phyloP scores from a whole-genome alignment of 2,888 invertebrate genomes.

The Archips xylosteana region DNA sequence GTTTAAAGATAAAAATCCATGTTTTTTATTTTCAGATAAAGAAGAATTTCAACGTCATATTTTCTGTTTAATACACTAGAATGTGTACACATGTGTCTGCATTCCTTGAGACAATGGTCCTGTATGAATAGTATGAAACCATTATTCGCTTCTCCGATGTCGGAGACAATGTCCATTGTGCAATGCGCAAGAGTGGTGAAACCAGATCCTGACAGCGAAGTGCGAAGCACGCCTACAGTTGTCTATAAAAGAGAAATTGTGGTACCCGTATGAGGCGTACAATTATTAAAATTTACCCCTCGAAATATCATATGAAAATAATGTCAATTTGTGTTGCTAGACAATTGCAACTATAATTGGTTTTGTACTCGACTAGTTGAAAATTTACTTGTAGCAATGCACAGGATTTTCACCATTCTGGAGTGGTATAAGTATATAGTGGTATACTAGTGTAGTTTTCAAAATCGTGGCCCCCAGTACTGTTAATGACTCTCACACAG shows the following conservation, averaged over 20 bases:
- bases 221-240: slow-evolving; percentile 44
- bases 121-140: slow-evolving; percentile 61
- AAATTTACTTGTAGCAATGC: no score
- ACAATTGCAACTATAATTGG: no score
- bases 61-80: slow-evolving; percentile 26
- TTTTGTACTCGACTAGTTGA: no score
- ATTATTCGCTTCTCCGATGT: slow-evolving; percentile 67
- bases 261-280: background rate
- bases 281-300: background rate
- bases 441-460: no score
- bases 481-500: no score
- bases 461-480: no score
- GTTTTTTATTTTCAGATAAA: background rate
- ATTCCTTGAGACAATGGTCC: slow-evolving; percentile 63
- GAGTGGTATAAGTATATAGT: no score
- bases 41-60: slow-evolving; percentile 13
- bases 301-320: background rate
- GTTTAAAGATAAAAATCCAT: no score
- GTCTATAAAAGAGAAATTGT: slow-evolving; percentile 44
- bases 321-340: no score
- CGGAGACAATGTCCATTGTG: slow-evolving; percentile 77
- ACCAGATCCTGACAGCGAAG: slow-evolving; percentile 57
- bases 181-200: slow-evolving; percentile 64
- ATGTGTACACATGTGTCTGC: slow-evolving; percentile 56
- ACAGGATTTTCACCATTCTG: no score